A percentile compares a stretch with the other conserved stretches of the same genome.
Evolutionary conservation across 2,888 invertebrate species (phyloP).

Genomic region (Chirona hameri): DNA sequence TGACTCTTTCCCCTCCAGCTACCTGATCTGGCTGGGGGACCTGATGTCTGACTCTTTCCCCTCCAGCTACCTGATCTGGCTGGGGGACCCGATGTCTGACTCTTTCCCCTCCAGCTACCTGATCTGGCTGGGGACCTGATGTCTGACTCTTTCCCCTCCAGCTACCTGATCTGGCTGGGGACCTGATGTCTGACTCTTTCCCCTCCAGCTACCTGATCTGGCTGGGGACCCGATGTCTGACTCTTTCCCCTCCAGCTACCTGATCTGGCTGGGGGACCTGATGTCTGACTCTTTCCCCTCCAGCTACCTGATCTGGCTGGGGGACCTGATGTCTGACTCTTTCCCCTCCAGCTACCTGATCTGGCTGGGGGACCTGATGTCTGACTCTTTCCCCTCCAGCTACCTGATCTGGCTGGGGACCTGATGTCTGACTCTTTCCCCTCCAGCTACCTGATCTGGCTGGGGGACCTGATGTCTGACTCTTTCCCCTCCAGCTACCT

Average conservation of each 20-base stretch:
- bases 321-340: conserved; percentile 59
- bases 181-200: conserved; percentile 55
- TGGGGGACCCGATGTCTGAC: conserved; percentile 68
- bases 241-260: conserved; percentile 58
- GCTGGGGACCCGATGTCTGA: conserved; percentile 72
- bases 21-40: conserved; percentile 91
- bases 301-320: conserved; percentile 91
- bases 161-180: conserved; percentile 91
- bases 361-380: conserved; percentile 83
- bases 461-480: conserved; percentile 69
- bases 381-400: conserved; percentile 49
- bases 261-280: conserved; percentile 90
- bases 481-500: conserved; percentile 60
- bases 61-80: conserved; percentile 80
- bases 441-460: conserved; percentile 80
- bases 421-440: conserved; percentile 51
- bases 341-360: conserved; percentile 67
- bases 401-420: conserved; percentile 92
- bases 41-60: conserved; percentile 51
- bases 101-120: conserved; percentile 60
- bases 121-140: conserved; percentile 88
- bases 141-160: conserved; percentile 44
- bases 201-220: conserved; percentile 74
- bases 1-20: conserved; percentile 52
- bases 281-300: conserved; percentile 45